Percentiles rank a stretch among this genome's conserved stretches.
phyloP scores from a whole-genome alignment of 2,113 vertebrate species.

The Gasterosteus nipponicus region DNA sequence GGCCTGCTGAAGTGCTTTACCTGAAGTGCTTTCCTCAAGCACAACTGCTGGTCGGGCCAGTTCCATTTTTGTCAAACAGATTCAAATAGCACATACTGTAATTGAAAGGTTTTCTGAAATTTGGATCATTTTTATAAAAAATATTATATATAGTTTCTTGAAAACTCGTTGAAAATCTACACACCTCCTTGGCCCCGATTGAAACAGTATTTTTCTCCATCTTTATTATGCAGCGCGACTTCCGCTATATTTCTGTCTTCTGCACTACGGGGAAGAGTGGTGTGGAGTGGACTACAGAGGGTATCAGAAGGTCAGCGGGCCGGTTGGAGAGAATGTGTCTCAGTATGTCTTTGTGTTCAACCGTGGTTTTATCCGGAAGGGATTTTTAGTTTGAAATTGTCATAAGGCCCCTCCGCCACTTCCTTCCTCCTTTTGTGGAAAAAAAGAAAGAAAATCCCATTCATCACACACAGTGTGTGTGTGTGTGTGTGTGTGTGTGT shows the following conservation, averaged over 20 bases:
- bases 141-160: neutral
- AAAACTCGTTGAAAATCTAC: neutral
- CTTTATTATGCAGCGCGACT: neutral
- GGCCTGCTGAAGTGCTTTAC: neutral
- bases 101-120: neutral
- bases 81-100: neutral
- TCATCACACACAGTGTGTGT: conserved; percentile 5
- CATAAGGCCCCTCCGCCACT: conserved; percentile 34
- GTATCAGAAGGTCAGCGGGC: conserved; percentile 67
- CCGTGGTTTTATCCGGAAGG: conserved; percentile 41
- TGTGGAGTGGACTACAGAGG: conserved; percentile 44
- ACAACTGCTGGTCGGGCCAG: neutral
- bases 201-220: neutral
- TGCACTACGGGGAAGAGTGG: conserved; percentile 33
- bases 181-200: neutral
- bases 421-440: conserved; percentile 23
- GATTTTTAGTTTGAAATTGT: conserved; percentile 42
- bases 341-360: conserved; percentile 41
- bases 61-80: neutral
- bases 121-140: neutral
- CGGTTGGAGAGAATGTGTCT: conserved; percentile 60
- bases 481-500: neutral
- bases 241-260: conserved; percentile 2
- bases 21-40: neutral
- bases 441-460: neutral